These are phyloP conservation scores for Hylaeus anthracinus DNA, from an alignment of 1,140 invertebrate species.

Conservation along the genomic window DNA sequence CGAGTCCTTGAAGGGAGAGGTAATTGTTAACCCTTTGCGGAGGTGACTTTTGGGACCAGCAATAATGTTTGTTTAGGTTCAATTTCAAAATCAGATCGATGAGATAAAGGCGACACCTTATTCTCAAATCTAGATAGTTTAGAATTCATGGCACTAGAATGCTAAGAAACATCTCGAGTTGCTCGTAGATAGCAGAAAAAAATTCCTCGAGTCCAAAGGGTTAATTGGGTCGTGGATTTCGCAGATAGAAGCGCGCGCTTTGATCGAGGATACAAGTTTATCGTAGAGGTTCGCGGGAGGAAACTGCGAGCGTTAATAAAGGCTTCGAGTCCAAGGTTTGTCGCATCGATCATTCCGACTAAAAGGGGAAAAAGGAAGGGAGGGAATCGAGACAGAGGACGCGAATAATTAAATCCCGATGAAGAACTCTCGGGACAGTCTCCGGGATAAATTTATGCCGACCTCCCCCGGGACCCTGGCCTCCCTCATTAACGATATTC, in stretches of 20 bases:
- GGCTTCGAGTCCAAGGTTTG: conserved; percentile 4
- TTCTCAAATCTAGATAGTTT: too few relatives aligned
- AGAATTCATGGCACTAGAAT: too few relatives aligned
- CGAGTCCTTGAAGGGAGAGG: background rate
- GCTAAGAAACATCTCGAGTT: too few relatives aligned
- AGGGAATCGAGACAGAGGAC: conserved; percentile 16
- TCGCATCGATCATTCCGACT: conserved; percentile 18
- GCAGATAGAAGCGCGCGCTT: too few relatives aligned
- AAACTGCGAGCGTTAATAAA: conserved; percentile 31
- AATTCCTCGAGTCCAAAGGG: too few relatives aligned
- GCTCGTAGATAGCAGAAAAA: too few relatives aligned
- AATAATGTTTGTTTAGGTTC: too few relatives aligned
- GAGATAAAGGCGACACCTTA: too few relatives aligned
- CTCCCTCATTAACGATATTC: conserved; percentile 72
- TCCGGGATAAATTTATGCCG: conserved; percentile 57
- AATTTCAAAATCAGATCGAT: too few relatives aligned
- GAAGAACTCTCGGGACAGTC: conserved; percentile 22
- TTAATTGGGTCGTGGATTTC: too few relatives aligned
- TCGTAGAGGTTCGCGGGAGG: background rate
- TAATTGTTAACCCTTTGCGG: background rate
- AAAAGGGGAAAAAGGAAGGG: conserved; percentile 8
- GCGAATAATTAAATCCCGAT: conserved; percentile 62
- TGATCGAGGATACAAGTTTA: background rate
- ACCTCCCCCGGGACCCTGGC: conserved; percentile 31
- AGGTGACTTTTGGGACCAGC: too few relatives aligned